Evolutionary conservation across 2,797 vertebrate species (phyloP).

Genomic region (Coilia nasus): DNA sequence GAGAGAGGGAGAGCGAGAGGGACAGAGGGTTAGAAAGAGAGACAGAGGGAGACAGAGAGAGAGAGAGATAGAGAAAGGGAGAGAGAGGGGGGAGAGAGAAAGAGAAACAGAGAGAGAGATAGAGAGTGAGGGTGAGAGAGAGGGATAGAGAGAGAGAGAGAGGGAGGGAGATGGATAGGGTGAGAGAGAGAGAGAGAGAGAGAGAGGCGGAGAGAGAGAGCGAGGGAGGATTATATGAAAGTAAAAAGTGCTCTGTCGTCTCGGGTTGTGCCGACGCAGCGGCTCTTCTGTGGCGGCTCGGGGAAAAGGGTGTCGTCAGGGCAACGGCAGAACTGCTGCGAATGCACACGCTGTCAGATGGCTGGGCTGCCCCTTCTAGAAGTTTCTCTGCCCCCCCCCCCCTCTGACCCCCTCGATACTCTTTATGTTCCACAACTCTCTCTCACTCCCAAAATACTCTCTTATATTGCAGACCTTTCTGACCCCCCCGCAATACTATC

Average conservation of each 20-base stretch:
- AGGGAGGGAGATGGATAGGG: no score
- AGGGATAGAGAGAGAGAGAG: not conserved
- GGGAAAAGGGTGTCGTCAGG: not conserved
- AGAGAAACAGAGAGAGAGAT: not conserved
- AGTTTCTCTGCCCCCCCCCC: not conserved
- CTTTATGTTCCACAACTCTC: no score
- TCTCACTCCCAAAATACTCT: no score
- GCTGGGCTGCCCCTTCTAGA: not conserved
- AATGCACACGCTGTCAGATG: constrained; percentile 2
- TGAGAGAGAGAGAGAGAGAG: not conserved
- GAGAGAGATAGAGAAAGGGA: not conserved
- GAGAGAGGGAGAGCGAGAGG: not conserved
- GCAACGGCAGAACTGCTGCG: constrained; percentile 4
- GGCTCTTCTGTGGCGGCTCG: not conserved
- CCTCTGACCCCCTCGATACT: no score
- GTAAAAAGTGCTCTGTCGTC: not conserved
- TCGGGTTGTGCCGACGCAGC: constrained; percentile 5
- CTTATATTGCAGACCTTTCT: no score
- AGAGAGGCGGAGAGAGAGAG: not conserved
- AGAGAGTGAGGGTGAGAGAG: not conserved
- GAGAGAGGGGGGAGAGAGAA: not conserved
- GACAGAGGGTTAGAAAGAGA: not conserved
- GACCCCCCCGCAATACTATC: no score
- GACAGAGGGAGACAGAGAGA: not conserved
- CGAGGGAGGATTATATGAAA: not conserved